Evolutionary conservation across 1,140 invertebrate species (phyloP), one percentile per base, ranked within the genome.

Genomic region (Ceratoteleas bidentatus): DNA sequence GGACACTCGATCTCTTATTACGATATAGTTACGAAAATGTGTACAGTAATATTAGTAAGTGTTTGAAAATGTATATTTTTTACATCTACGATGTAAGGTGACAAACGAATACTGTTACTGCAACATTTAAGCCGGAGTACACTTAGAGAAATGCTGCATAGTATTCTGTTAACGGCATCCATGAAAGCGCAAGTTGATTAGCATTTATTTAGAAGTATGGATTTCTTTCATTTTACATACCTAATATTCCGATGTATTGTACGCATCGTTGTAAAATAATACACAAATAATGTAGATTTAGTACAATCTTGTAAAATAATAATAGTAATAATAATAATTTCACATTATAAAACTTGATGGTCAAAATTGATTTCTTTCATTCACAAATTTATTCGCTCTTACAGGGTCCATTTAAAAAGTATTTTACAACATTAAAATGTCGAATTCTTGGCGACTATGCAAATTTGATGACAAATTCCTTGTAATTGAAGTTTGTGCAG

Each of bases 21-120:
- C 52, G 69, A 57, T 70, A 77, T 77, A 15, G 40, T 64, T 61
- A 57, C 32, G 34, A 15, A 77, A 45, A 11, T 7, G 34, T 77
- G 74, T 77, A 77, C 74, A 77, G 74, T 77, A 34, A 77, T 69
- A 64, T 69, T 77, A 52, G 60, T 70, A 64, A 77, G 50, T 64
- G 33, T 76, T 54, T 77, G 32, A 77, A 77, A 57, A 57, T 77
- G 74, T 77, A 77, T 77, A 77, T 77, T 77, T 77, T 76, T 69
- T 77, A 77, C 65, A 58, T 70, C 10, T 70, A 68, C 0, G n/a
- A 62, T 70, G 43, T 77, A 77, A 69, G 65, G 34, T 43, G 34
- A 58, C 68, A 68, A 65, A 38, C 8, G 66, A 38, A 43, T 43
- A 43, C 40, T 24, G 58, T 53, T 45, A 52, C n/a, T 65, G n/a